phyloP scores from a whole-genome alignment of 2,888 invertebrate species.

The Leucophenga maculata region DNA sequence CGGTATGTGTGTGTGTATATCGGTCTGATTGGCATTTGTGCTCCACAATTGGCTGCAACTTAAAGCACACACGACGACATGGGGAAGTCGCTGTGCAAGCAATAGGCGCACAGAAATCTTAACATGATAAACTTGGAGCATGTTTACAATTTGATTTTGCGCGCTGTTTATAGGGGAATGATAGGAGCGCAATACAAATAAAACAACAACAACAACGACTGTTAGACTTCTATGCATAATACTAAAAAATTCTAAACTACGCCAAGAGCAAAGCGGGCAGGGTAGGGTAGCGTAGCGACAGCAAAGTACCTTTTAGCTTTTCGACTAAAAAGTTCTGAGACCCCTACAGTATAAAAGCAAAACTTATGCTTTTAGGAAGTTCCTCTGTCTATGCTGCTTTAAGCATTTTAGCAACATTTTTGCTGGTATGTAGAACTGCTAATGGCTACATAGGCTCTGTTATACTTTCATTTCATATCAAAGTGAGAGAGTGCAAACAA shows the following conservation, averaged over 20 bases:
- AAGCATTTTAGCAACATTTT: background rate
- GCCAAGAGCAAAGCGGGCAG: background rate
- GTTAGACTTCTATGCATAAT: background rate
- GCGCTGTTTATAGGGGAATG: conserved; percentile 33
- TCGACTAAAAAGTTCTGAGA: background rate
- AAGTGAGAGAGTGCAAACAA: conserved; percentile 72
- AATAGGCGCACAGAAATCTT: conserved; percentile 60
- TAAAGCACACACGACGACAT: conserved; percentile 68
- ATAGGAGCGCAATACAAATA: too few relatives aligned
- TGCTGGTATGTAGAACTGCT: conserved; percentile 11
- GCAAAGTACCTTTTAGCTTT: background rate
- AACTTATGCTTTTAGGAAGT: too few relatives aligned
- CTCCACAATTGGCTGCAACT: background rate
- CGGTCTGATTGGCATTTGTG: too few relatives aligned
- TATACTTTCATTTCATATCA: conserved; percentile 68
- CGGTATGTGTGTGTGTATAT: too few relatives aligned
- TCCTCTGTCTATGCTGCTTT: too few relatives aligned
- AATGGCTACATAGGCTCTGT: background rate
- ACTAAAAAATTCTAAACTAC: too few relatives aligned
- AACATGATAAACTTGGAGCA: too few relatives aligned
- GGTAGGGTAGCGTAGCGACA: too few relatives aligned
- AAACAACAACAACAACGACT: conserved; percentile 28
- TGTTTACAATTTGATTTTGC: background rate
- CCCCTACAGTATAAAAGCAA: too few relatives aligned
- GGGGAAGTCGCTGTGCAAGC: conserved; percentile 70